phyloP scores from a whole-genome alignment of 2,113 vertebrate genomes.

The Aramus guarauna region DNA sequence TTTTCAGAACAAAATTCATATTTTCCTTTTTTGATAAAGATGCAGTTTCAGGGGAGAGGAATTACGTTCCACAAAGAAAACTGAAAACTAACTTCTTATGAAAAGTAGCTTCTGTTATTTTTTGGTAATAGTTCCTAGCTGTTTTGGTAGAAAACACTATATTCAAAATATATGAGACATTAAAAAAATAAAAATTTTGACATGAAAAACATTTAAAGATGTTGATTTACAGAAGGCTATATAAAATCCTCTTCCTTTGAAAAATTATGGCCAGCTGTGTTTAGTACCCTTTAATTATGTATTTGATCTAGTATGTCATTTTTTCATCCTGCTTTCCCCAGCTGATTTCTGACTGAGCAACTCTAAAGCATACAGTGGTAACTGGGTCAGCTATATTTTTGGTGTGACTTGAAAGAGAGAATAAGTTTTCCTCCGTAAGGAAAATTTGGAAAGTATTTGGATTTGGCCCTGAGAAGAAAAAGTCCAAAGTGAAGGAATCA shows the following conservation, averaged over 20 bases:
- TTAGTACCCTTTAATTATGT: slow-evolving; percentile 42
- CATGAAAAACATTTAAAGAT: background rate
- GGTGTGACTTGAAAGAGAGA: slow-evolving; percentile 16
- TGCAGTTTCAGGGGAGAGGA: background rate
- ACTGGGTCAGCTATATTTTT: slow-evolving; percentile 32
- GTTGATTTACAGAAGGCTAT: background rate
- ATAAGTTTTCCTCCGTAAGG: slow-evolving; percentile 2
- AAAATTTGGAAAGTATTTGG: background rate
- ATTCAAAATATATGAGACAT: background rate
- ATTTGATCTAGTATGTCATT: slow-evolving; percentile 35
- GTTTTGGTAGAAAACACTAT: background rate
- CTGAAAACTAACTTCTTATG: background rate
- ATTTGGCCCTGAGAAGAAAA: background rate
- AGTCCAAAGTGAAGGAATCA: background rate
- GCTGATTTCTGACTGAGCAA: slow-evolving; percentile 37
- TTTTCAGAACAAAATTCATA: background rate
- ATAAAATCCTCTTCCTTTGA: slow-evolving; percentile 26
- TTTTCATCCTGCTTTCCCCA: slow-evolving; percentile 30
- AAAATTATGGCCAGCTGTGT: slow-evolving; percentile 38
- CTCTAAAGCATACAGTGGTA: background rate
- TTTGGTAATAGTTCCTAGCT: background rate
- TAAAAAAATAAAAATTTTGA: background rate
- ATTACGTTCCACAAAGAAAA: background rate
- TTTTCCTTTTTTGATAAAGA: background rate
- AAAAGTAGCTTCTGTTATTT: background rate